Percentiles rank a stretch among this genome's conserved stretches.
phyloP scores from a whole-genome alignment of 2,888 invertebrate genomes.

The Drosophila anomalata region DNA sequence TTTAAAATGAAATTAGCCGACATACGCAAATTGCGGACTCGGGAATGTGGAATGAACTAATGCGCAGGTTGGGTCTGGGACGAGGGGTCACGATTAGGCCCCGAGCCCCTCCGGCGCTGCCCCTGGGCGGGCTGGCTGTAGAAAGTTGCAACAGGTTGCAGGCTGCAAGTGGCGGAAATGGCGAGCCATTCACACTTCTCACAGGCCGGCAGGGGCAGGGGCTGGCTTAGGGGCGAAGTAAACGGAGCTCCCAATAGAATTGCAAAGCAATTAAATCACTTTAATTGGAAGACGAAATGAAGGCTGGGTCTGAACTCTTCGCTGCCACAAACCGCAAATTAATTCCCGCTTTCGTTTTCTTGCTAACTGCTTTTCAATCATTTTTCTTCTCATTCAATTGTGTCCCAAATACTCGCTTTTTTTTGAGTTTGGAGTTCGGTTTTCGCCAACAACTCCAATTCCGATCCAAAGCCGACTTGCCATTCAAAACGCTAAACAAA shows the following conservation, averaged over 20 bases:
- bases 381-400: conserved; percentile 19
- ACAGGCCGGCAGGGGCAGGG: not conserved
- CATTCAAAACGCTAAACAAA: conserved; percentile 22
- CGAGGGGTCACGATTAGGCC: conserved; percentile 24
- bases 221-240: not conserved
- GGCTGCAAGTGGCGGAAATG: conserved; percentile 6
- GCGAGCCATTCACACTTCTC: conserved; percentile 1
- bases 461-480: not conserved
- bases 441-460: conserved; percentile 5
- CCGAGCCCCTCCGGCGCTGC: too few species aligned
- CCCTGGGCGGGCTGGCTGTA: too few species aligned
- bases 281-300: not conserved
- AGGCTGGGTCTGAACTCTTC: not conserved
- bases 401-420: not conserved
- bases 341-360: conserved; percentile 25
- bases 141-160: conserved; percentile 8
- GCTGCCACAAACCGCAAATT: conserved; percentile 5
- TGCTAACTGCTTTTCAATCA: conserved; percentile 9
- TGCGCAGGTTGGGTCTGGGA: conserved; percentile 10
- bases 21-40: conserved; percentile 67
- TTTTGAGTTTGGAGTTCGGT: not conserved
- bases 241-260: not conserved
- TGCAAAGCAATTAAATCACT: not conserved
- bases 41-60: conserved; percentile 20
- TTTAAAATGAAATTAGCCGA: conserved; percentile 66